These are phyloP conservation scores for Cyclura pinguis DNA, from an alignment of 2,797 vertebrate species.

Conservation along the genomic window DNA sequence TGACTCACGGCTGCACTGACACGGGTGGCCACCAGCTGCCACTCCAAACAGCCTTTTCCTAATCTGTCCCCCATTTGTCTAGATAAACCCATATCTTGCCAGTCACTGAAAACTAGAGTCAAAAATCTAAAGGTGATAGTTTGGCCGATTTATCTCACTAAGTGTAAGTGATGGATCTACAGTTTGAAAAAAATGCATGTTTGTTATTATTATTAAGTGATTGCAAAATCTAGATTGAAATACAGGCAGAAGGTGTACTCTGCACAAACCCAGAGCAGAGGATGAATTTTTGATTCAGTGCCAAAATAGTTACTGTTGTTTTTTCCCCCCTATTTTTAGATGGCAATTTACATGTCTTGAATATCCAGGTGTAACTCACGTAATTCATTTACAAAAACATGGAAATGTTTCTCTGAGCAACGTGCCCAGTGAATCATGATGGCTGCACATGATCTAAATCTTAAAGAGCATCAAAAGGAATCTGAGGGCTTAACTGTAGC, in stretches of 20 bases:
- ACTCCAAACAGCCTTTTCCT: too few relatives aligned
- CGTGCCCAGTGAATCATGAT: not conserved
- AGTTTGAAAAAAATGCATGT: not conserved
- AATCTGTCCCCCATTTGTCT: too few relatives aligned
- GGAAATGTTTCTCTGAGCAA: constrained; percentile 2
- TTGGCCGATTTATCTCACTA: not conserved
- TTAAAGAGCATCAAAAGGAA: not conserved
- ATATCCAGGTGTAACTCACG: not conserved
- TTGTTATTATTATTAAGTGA: not conserved
- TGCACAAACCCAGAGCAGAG: not conserved
- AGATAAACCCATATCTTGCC: too few relatives aligned
- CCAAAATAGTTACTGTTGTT: not conserved
- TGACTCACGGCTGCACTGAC: too few relatives aligned
- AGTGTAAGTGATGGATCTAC: not conserved
- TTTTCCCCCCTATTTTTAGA: constrained; percentile 10
- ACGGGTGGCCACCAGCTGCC: too few relatives aligned
- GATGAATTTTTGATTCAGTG: not conserved
- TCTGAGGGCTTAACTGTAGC: not conserved
- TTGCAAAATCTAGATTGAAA: constrained; percentile 1
- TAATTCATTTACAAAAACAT: constrained; percentile 2
- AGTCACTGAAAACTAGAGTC: not conserved
- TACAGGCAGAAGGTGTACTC: not conserved
- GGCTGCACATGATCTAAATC: not conserved
- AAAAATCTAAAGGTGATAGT: not conserved
- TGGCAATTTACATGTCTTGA: not conserved